A percentile compares a stretch with the other conserved stretches of the same genome.
Conservation (phyloP, 2,113 vertebrate genomes). For the Xiphophorus couchianus region DNA sequence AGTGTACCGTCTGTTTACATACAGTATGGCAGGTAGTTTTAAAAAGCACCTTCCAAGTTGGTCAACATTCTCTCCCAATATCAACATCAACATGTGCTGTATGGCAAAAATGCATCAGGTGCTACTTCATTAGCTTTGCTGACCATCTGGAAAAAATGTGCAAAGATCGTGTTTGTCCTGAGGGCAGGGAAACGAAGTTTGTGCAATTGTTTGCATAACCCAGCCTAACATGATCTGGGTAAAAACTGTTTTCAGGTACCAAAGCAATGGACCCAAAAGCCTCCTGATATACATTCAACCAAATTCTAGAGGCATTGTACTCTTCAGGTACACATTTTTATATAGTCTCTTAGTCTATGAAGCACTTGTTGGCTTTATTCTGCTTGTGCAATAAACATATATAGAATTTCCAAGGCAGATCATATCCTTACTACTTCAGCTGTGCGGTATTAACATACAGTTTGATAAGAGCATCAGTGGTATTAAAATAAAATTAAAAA, state of each 20-base stretch:
- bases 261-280: conserved; percentile 22
- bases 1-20: conserved; percentile 19
- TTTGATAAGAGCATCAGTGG: conserved; percentile 40
- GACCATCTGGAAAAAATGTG: conserved; percentile 11
- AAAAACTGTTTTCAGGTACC: conserved; percentile 22
- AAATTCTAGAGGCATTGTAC: conserved; percentile 34
- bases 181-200: conserved; percentile 4
- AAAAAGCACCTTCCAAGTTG: conserved; percentile 30
- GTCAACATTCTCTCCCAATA: conserved; percentile 2
- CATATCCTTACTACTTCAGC: conserved; percentile 17
- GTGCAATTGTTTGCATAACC: conserved; percentile 67
- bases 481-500: conserved; percentile 28
- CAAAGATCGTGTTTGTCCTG: conserved; percentile 36
- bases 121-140: conserved; percentile 1
- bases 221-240: conserved; percentile 30
- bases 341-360: conserved; percentile 17
- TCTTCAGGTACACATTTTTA: conserved; percentile 31
- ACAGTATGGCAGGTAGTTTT: conserved; percentile 26
- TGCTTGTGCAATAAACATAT: conserved; percentile 33
- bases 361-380: conserved; percentile 47
- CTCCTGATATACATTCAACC: conserved; percentile 60
- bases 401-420: conserved; percentile 29
- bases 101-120: conserved; percentile 9
- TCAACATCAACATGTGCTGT: conserved; percentile 17
- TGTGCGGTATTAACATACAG: conserved; percentile 9